Conservation (phyloP, 2,113 vertebrate species). For the Equus quagga region DNA sequence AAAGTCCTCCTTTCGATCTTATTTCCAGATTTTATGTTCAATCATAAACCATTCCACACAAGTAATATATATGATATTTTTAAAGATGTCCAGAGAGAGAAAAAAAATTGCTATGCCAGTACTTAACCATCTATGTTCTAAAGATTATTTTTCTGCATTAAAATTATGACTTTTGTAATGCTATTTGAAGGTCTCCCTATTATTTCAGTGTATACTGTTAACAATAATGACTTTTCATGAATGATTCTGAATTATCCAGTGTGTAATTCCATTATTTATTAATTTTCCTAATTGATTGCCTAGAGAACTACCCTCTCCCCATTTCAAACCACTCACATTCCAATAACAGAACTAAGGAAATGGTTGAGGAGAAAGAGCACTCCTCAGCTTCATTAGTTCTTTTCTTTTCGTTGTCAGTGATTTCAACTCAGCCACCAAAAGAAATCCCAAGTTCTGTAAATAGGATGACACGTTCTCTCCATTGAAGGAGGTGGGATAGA, state of each 20-base stretch:
- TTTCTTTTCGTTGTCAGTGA: not conserved
- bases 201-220: not conserved
- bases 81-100: not conserved
- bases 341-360: not conserved
- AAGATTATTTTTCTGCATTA: not conserved
- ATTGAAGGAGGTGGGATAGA: not conserved
- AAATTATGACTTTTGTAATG: not conserved
- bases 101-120: not conserved
- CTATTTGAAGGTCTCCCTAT: not conserved
- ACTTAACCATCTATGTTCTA: not conserved
- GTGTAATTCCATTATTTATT: not conserved
- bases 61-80: constrained; percentile 12
- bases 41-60: constrained; percentile 45
- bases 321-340: not conserved
- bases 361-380: not conserved
- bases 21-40: constrained; percentile 27
- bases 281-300: not conserved
- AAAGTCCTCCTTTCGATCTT: not conserved
- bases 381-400: not conserved
- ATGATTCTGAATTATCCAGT: constrained; percentile 6
- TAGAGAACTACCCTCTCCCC: not conserved
- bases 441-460: not conserved
- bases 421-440: not conserved
- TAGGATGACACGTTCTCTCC: not conserved
- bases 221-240: not conserved